Evolutionary conservation across 2,888 invertebrate genomes (phyloP).

Genomic region (Tetranychus truncatus): DNA sequence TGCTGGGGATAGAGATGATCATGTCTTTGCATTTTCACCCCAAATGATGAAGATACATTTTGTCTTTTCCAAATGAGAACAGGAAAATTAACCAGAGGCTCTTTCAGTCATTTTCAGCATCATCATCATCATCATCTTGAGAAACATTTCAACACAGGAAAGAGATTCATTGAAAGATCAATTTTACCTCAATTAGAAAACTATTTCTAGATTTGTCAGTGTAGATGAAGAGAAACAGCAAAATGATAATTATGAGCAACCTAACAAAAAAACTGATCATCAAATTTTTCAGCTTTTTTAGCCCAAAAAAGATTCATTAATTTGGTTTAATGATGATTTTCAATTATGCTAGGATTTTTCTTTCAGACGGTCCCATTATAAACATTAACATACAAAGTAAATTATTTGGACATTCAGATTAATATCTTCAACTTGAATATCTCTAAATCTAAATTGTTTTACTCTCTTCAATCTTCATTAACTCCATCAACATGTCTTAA

Average conservation of each 20-base stretch:
- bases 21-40: too few relatives aligned
- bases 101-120: neutral
- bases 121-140: neutral
- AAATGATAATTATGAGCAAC: neutral
- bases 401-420: neutral
- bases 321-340: too few relatives aligned
- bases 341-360: too few relatives aligned
- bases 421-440: neutral
- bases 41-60: neutral
- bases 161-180: neutral
- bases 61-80: neutral
- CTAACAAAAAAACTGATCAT: neutral
- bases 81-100: neutral
- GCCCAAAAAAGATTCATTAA: too few relatives aligned
- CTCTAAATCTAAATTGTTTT: neutral
- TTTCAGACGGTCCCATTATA: too few relatives aligned
- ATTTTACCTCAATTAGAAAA: neutral
- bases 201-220: neutral
- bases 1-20: neutral
- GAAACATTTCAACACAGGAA: neutral
- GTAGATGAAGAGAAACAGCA: neutral
- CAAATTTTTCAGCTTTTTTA: too few relatives aligned
- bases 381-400: too few relatives aligned
- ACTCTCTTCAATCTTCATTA: too few relatives aligned
- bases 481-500: neutral